Evolutionary conservation across 2,888 invertebrate genomes (phyloP), one percentile per base, ranked within the genome.

Genomic region (Drosophila atripex): DNA sequence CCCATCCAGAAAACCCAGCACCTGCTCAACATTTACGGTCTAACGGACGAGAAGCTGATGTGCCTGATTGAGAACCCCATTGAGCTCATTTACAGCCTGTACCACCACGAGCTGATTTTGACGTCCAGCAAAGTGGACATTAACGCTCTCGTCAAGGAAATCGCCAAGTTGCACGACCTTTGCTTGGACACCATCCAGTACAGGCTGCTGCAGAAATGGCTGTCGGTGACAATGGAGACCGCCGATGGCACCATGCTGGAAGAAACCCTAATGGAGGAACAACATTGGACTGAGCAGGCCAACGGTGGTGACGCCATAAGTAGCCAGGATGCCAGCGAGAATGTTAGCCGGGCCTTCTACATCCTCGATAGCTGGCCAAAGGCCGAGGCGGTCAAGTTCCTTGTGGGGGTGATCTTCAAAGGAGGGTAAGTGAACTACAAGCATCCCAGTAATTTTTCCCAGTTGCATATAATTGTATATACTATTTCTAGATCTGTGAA

Each of bases 1-100:
- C 91, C 92, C 30, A 88, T 90, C 16, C 80, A 90, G 7, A 91
- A 91, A 71, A 91, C 90, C 0, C 91, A 91, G 55, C 91, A 91
- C 75, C 76, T 92, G 56, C 77, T 92, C 0, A 85, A 91, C 58
- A 74, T 90, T 2, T 91, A 91, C 55, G 89, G 90, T 1, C 71
- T 92, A 14, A 77, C 86, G 2, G 91, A 92, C 60, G 92, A 92
- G 38, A 90, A 89, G 63, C 58, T 91, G 0, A 65, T 91, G 60
- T 87, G 89, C 11, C 76, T 90, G 49, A 86, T 91, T 5, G 91
- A 92, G 53, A 85, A 89, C 75, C 92, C 92, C 7, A 68, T 78
- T 4, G 90, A 91, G 49, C 80, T 92, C 3, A 90, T 92, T 16
- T 78, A 87, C 53, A 77, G 80, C 32, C 72, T 92, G 11, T 92